These are phyloP conservation scores for Watsonalla cultraria DNA, from an alignment of 2,888 invertebrate genomes.

Conservation along the genomic window DNA sequence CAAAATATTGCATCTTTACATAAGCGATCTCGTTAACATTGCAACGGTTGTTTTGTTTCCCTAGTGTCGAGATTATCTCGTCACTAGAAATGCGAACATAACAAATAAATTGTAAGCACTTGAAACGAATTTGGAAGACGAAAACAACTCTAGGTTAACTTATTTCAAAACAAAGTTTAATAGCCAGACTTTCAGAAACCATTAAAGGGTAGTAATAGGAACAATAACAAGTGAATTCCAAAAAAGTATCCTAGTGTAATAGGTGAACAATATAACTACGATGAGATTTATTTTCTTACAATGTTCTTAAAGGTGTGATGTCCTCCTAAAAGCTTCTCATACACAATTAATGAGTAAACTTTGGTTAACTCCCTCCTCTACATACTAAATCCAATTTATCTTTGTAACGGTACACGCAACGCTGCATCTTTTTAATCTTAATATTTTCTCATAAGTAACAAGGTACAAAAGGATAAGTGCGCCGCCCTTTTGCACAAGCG, in stretches of 20 bases:
- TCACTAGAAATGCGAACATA: not conserved
- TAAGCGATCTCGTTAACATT: conserved; percentile 70
- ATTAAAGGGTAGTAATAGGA: too few species aligned
- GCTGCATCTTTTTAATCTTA: not conserved
- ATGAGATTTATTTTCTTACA: too few species aligned
- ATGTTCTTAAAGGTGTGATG: too few species aligned
- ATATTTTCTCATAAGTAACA: conserved; percentile 1
- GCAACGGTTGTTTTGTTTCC: conserved; percentile 33
- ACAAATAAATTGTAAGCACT: not conserved
- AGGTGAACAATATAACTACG: too few species aligned
- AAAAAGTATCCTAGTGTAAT: too few species aligned
- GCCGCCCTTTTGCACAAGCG: conserved; percentile 1
- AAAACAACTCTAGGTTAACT: not conserved
- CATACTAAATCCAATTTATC: not conserved
- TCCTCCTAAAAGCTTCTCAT: too few species aligned
- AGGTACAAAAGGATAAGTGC: conserved; percentile 1
- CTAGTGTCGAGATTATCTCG: not conserved
- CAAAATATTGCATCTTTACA: conserved; percentile 70
- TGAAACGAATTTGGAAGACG: not conserved
- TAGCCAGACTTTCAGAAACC: too few species aligned
- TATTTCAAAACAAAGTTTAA: not conserved
- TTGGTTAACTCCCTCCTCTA: too few species aligned
- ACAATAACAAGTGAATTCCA: too few species aligned
- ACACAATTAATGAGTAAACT: too few species aligned
- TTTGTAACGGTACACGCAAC: not conserved